Evolutionary conservation across 2,888 invertebrate genomes (phyloP).

Genomic region (Brassicogethes aeneus): DNA sequence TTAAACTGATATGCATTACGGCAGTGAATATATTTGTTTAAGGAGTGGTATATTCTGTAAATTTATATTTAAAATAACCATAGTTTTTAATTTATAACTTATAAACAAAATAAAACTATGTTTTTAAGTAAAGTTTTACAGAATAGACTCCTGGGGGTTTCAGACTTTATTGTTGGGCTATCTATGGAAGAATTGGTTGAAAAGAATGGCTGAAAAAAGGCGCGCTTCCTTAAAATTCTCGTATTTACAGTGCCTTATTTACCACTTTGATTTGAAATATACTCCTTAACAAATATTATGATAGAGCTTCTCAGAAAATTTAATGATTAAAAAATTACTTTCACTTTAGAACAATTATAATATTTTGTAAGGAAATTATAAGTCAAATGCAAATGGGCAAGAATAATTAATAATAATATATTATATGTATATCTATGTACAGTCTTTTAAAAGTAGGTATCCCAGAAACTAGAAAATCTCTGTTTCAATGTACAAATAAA

Average conservation of each 20-base stretch:
- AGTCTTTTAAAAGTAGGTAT: background rate
- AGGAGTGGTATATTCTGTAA: too few species aligned
- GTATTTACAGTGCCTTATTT: background rate
- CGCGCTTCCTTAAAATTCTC: too few species aligned
- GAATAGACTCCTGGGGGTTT: too few species aligned
- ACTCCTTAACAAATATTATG: background rate
- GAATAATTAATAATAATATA: background rate
- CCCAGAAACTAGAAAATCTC: background rate
- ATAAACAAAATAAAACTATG: too few species aligned
- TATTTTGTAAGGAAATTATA: background rate
- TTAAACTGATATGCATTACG: background rate
- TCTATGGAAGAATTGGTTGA: background rate
- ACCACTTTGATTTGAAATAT: background rate
- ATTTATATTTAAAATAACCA: too few species aligned
- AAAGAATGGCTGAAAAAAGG: too few species aligned
- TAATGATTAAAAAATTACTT: background rate
- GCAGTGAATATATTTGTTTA: background rate
- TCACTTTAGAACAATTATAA: background rate
- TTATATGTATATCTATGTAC: background rate
- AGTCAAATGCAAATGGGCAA: background rate
- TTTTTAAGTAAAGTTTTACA: too few species aligned
- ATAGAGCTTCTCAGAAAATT: background rate
- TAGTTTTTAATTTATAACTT: too few species aligned
- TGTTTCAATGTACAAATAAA: constrained; percentile 1
- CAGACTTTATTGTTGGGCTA: too few species aligned